Base-by-base conservation (phyloP, 1,140 invertebrate species). In the Temnothorax nylanderi region DNA sequence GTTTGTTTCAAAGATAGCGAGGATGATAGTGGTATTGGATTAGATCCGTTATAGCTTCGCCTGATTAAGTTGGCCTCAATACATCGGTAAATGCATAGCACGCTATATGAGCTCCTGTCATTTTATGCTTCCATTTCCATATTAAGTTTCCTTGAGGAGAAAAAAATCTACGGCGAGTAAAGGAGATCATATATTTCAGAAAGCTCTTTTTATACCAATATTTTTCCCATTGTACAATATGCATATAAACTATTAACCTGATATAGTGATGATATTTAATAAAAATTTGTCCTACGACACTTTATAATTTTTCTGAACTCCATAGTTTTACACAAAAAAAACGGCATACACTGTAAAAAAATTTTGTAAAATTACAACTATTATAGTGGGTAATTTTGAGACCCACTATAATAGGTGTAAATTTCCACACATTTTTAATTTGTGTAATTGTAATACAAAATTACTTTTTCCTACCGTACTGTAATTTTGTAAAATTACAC, bases 21-120 rank as follows among this genome's bases (percentile, higher is more conserved):
- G 21, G 54, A 11, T 16, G 64, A 54, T 60, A 37, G 62, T n/a
- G 78, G 2, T 16, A 56, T 41, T 37, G 32, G 77, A 54, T 81
- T 81, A 54, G 47, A 60, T 37, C 54, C 34, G 54, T 60, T 84
- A 84, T 74, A 37, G 54, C 26, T 16, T 60, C 41, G 64, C 21
- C 18, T n/a, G 80, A 62, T 84, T n/a, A 74, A 74, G 41, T 72
- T 82, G 80, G 7, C 69, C 32, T 47, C 51, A 26, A 74, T 74
- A 44, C 41, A 60, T 84, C 51, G 69, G 21, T 62, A 74, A 72
- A 60, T 58, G 37, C 41, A 44, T 72, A 72, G 77, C 34, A 26
- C 47, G 8, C 32, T 56, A 56, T 32, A 47, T 18, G 26, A n/a
- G n/a, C 34, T 41, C 13, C 44, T 67, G 67, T 54, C 41, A 58